Percentiles rank a stretch among this genome's conserved stretches.
phyloP scores from a whole-genome alignment of 2,888 invertebrate species.

The Drosophila melanocephala region DNA sequence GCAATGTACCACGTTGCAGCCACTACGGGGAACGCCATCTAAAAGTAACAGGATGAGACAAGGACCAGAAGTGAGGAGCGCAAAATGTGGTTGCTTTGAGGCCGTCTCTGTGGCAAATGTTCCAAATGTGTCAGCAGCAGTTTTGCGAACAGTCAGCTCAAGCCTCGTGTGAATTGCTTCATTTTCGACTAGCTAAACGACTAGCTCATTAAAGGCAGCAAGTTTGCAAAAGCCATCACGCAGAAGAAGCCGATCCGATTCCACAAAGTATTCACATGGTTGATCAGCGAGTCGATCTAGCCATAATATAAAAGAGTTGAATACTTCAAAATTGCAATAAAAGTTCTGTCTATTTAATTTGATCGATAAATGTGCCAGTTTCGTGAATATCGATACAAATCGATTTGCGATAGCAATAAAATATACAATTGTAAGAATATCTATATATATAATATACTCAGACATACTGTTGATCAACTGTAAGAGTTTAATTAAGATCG shows the following conservation, averaged over 20 bases:
- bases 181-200: constrained; percentile 37
- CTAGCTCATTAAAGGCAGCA: background rate
- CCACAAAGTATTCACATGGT: background rate
- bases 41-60: background rate
- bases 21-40: constrained; percentile 3
- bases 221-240: background rate
- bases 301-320: background rate
- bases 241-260: background rate
- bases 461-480: background rate
- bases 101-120: constrained; percentile 50
- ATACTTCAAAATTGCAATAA: background rate
- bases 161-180: constrained; percentile 39
- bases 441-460: background rate
- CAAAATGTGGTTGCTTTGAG: constrained; percentile 22
- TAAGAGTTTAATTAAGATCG: background rate
- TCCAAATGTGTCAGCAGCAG: constrained; percentile 72
- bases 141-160: constrained; percentile 15
- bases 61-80: constrained; percentile 1
- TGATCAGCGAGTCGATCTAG: background rate
- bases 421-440: background rate
- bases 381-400: background rate
- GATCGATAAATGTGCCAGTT: background rate
- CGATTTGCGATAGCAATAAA: background rate
- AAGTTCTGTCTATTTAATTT: background rate
- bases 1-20: constrained; percentile 63